Percentiles rank a stretch among this genome's conserved stretches.
Evolutionary conservation across 1,140 invertebrate species (phyloP).

Genomic region (Acromyrmex heyeri): DNA sequence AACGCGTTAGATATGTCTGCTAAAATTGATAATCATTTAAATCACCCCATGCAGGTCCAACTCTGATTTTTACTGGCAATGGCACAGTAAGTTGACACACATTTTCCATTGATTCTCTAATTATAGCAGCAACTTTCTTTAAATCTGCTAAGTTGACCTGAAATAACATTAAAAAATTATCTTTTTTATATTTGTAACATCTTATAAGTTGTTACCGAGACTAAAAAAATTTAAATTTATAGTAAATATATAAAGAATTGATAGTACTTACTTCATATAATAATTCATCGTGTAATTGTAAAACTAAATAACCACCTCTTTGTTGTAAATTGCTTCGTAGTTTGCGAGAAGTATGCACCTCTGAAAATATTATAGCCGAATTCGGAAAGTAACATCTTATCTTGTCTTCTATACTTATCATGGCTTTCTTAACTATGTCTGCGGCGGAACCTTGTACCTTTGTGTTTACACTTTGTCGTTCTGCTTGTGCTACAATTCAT

Average conservation of each 20-base stretch:
- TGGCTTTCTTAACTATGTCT: slow-evolving; percentile 97
- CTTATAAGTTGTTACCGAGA: not conserved
- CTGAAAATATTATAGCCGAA: slow-evolving; percentile 79
- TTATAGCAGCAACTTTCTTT: slow-evolving; percentile 88
- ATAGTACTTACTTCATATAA: slow-evolving; percentile 94
- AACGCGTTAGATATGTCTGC: not conserved
- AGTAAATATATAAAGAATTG: not conserved
- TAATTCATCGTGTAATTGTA: slow-evolving; percentile 98
- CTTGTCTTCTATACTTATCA: slow-evolving; percentile 91
- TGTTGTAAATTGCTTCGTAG: slow-evolving; percentile 77
- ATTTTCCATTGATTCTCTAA: slow-evolving; percentile 94
- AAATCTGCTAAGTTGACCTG: slow-evolving; percentile 87
- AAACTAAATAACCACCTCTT: slow-evolving; percentile 89
- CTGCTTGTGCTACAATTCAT: slow-evolving; percentile 91
- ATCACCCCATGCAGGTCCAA: slow-evolving; percentile 93
- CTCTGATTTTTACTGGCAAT: slow-evolving; percentile 95
- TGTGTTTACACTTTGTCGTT: slow-evolving; percentile 98
- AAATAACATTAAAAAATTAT: slow-evolving; percentile 20
- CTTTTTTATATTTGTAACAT: not conserved
- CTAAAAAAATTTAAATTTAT: not conserved
- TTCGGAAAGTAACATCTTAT: slow-evolving; percentile 81
- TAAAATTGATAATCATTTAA: slow-evolving; percentile 86
- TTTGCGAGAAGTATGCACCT: slow-evolving; percentile 75
- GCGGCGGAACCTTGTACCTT: slow-evolving; percentile 98
- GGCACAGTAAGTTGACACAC: slow-evolving; percentile 91